A percentile compares a stretch with the other conserved stretches of the same genome.
phyloP scores from a whole-genome alignment of 2,797 vertebrate genomes.

The Poliocrania exsul region DNA sequence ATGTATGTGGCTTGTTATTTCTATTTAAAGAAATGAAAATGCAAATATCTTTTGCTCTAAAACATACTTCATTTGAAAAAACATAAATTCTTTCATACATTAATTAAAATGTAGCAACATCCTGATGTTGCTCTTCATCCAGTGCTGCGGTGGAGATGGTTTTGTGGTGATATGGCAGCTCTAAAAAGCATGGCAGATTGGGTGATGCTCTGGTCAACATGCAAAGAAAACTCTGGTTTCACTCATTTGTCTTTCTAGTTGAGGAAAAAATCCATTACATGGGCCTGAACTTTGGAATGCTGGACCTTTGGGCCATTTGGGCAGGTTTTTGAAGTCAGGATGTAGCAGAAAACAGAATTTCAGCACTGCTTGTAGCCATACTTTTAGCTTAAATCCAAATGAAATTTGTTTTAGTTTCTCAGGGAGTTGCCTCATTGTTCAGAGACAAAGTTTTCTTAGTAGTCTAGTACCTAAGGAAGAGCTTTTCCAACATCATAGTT shows the following conservation, averaged over 20 bases:
- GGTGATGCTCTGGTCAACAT: neutral
- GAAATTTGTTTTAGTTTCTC: neutral
- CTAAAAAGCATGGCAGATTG: neutral
- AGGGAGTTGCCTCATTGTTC: neutral
- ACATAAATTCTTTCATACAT: neutral
- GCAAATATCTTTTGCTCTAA: neutral
- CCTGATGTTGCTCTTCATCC: neutral
- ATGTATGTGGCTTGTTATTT: neutral
- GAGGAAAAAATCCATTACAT: neutral
- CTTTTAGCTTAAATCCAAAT: neutral
- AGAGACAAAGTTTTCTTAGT: neutral
- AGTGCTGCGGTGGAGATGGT: rapidly evolving
- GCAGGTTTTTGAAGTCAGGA: neutral
- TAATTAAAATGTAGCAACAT: neutral
- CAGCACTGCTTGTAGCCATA: neutral
- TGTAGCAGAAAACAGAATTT: neutral
- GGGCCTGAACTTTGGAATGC: neutral
- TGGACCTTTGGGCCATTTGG: rapidly evolving
- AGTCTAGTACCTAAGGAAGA: neutral
- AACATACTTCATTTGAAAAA: neutral
- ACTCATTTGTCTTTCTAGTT: neutral
- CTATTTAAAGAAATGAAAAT: neutral
- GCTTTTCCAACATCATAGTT: neutral
- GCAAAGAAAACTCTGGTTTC: neutral
- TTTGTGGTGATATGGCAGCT: neutral